These are phyloP conservation scores for Danio jaintianensis DNA, from an alignment of 2,797 vertebrate species.

Conservation along the genomic window DNA sequence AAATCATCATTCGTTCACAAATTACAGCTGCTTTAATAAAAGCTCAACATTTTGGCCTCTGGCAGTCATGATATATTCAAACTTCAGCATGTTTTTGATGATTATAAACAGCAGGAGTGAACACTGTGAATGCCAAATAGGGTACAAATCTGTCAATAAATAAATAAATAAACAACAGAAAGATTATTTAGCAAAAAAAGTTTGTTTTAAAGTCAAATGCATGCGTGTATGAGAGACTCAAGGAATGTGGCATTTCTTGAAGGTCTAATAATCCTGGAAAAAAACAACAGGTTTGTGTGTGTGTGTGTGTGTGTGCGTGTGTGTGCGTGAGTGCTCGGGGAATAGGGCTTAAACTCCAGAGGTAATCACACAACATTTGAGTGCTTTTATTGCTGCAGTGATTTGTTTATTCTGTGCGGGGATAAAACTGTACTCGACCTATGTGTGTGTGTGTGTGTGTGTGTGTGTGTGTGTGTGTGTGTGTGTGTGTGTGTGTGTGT, in stretches of 20 bases:
- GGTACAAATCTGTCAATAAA: neutral
- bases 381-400: constrained; percentile 52
- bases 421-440: constrained; percentile 24
- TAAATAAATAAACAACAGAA: neutral
- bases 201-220: neutral
- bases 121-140: neutral
- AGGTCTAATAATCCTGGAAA: neutral
- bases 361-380: constrained; percentile 53
- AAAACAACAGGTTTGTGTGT: neutral
- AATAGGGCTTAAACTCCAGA: constrained; percentile 47
- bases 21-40: constrained; percentile 1
- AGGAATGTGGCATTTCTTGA: neutral
- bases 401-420: constrained; percentile 50
- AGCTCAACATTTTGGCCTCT: neutral
- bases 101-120: neutral
- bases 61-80: constrained; percentile 11
- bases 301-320: neutral
- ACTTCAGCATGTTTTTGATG: neutral
- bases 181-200: neutral
- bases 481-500: constrained; percentile 12
- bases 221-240: neutral
- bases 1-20: no score
- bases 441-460: constrained; percentile 11
- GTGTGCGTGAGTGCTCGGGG: neutral
- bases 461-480: constrained; percentile 18